phyloP scores from a whole-genome alignment of 2,113 vertebrate genomes.

The Gadus macrocephalus region DNA sequence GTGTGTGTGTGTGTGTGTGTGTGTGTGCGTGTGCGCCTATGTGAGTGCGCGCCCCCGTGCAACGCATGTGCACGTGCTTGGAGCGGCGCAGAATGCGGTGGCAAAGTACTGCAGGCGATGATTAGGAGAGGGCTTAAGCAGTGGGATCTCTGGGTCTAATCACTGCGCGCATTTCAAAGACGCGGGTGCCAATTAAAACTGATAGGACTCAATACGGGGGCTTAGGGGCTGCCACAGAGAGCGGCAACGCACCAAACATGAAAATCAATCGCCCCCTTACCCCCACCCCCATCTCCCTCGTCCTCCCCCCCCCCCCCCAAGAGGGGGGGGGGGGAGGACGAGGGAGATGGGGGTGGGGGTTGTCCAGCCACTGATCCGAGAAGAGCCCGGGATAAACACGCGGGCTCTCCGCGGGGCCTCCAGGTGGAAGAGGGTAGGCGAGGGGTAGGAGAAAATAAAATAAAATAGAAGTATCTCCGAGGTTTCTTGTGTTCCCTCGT shows the following conservation, averaged over 20 bases:
- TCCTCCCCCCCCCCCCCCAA: no score
- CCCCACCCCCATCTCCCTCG: slow-evolving; percentile 27
- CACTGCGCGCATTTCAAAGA: slow-evolving; percentile 69
- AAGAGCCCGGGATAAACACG: slow-evolving; percentile 38
- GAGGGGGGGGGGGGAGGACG: neutral
- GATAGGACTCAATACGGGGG: slow-evolving; percentile 65
- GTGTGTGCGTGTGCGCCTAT: neutral
- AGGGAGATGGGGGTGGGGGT: slow-evolving; percentile 1
- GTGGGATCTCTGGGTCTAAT: slow-evolving; percentile 58
- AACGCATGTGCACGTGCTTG: slow-evolving; percentile 6
- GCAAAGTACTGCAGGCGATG: slow-evolving; percentile 50
- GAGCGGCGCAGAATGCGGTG: slow-evolving; percentile 21
- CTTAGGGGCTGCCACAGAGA: slow-evolving; percentile 57
- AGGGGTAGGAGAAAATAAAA: neutral
- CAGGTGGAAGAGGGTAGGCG: slow-evolving; percentile 9
- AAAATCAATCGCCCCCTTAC: slow-evolving; percentile 49
- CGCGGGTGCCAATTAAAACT: slow-evolving; percentile 69
- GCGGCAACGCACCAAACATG: slow-evolving; percentile 49
- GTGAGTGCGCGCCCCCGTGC: slow-evolving; percentile 12
- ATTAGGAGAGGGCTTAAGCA: slow-evolving; percentile 62
- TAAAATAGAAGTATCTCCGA: no score
- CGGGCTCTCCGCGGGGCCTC: slow-evolving; percentile 17
- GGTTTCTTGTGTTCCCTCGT: no score
- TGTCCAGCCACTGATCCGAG: slow-evolving; percentile 38
- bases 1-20: neutral